These are phyloP conservation scores for Pristionchus arcanus DNA, from an alignment of 2,888 invertebrate species.

Conservation along the genomic window DNA sequence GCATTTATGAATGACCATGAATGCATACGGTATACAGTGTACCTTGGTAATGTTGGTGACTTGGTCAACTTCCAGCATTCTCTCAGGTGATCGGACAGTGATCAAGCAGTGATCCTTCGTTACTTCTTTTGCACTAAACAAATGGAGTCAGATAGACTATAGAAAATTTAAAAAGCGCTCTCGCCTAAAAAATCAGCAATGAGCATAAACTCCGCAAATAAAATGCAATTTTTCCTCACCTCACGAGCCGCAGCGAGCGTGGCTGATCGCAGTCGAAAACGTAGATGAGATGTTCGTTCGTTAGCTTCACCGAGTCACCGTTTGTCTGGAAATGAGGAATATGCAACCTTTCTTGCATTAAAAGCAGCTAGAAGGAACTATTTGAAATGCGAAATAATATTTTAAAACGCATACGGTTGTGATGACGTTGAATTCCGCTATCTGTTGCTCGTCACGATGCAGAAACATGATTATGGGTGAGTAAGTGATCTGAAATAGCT, in stretches of 20 bases:
- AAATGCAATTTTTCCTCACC: neutral
- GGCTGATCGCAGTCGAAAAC: constrained; percentile 64
- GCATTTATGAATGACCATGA: too few relatives aligned
- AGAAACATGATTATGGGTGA: constrained; percentile 77
- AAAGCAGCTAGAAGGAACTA: too few relatives aligned
- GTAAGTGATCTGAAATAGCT: constrained; percentile 68
- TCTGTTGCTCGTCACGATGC: constrained; percentile 69
- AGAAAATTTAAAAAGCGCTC: too few relatives aligned
- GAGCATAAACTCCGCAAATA: too few relatives aligned
- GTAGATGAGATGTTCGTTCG: constrained; percentile 75
- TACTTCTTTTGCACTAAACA: constrained; percentile 6
- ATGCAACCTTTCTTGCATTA: neutral
- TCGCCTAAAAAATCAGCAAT: too few relatives aligned
- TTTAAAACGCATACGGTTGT: constrained; percentile 60
- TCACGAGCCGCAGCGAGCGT: neutral
- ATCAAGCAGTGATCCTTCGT: neutral
- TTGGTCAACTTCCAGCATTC: neutral
- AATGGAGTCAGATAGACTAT: too few relatives aligned
- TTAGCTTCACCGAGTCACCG: constrained; percentile 67
- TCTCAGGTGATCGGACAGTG: neutral
- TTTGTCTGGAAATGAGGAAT: constrained; percentile 45
- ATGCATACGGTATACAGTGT: too few relatives aligned
- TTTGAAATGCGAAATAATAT: too few relatives aligned
- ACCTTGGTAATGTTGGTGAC: constrained; percentile 22
- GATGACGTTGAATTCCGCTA: constrained; percentile 70